Conservation (phyloP, 2,797 vertebrate genomes). For the Pterois miles region DNA sequence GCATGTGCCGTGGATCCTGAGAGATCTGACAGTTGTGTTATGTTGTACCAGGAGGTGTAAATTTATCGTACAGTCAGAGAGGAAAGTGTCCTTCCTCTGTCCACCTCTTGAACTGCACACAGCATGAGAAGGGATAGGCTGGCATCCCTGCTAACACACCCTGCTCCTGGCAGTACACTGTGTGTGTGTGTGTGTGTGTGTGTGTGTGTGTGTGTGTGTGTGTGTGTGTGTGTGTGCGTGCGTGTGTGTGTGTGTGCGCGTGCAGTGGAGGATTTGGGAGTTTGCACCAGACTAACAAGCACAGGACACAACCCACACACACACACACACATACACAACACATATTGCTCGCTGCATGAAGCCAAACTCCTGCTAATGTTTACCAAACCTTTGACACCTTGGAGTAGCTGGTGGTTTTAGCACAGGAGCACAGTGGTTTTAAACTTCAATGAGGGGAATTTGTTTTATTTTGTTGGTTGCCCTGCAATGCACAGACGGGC, state of each 20-base stretch:
- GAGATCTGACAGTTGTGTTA: too few relatives aligned
- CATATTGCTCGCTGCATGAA: constrained; percentile 10
- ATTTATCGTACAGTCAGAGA: background rate
- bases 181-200: background rate
- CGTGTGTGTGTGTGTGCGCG: background rate
- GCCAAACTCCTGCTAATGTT: constrained; percentile 18
- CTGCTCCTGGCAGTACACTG: background rate
- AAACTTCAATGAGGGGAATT: background rate
- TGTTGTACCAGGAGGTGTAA: fast-evolving
- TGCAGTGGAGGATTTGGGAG: constrained; percentile 29
- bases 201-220: background rate
- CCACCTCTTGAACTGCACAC: constrained; percentile 17
- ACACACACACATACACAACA: background rate
- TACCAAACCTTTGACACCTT: constrained; percentile 17
- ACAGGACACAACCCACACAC: background rate
- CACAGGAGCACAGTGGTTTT: background rate
- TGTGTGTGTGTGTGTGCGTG: too few relatives aligned
- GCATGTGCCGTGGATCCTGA: too few relatives aligned
- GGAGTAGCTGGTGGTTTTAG: background rate
- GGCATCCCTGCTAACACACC: constrained; percentile 18
- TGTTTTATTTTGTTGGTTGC: background rate
- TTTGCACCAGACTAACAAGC: background rate
- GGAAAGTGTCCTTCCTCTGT: constrained; percentile 14
- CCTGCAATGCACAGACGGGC: background rate
- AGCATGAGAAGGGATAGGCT: constrained; percentile 27